A percentile compares a stretch with the other conserved stretches of the same genome.
These are phyloP conservation scores for Rhinophrynus dorsalis DNA, from an alignment of 2,797 vertebrate genomes.

Conservation along the genomic window DNA sequence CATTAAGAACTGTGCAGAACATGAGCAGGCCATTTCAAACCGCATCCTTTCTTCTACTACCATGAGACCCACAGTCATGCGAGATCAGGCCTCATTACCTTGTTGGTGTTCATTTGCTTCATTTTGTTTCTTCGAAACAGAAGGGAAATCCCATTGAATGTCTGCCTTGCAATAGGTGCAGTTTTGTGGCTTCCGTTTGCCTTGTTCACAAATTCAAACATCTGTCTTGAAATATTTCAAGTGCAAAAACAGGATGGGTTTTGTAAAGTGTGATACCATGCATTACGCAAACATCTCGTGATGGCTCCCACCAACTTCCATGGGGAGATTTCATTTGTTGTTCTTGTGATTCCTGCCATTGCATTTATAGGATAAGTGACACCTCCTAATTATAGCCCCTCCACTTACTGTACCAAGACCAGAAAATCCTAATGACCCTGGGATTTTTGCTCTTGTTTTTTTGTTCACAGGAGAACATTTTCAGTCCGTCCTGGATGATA, in stretches of 20 bases:
- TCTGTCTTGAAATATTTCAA: neutral
- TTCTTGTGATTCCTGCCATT: neutral
- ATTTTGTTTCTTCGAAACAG: slow-evolving; percentile 9
- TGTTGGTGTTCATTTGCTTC: neutral
- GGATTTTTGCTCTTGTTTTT: too few relatives aligned
- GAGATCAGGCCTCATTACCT: slow-evolving; percentile 20
- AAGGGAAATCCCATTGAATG: slow-evolving; percentile 27
- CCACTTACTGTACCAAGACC: too few relatives aligned
- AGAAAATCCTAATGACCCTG: too few relatives aligned
- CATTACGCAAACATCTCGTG: neutral
- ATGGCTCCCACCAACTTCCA: neutral
- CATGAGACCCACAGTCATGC: slow-evolving; percentile 5
- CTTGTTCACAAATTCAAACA: slow-evolving; percentile 22
- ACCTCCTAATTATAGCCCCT: too few relatives aligned
- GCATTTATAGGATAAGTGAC: neutral
- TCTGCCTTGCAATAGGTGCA: slow-evolving; percentile 16
- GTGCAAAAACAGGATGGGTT: neutral
- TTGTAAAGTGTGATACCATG: slow-evolving; percentile 15
- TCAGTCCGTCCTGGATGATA: too few relatives aligned
- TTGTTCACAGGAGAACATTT: too few relatives aligned
- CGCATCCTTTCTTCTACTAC: slow-evolving; percentile 11
- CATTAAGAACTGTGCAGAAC: slow-evolving; percentile 14
- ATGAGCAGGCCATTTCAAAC: slow-evolving; percentile 29
- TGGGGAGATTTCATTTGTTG: neutral
- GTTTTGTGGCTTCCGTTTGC: slow-evolving; percentile 30